Evolutionary conservation across 2,113 vertebrate species (phyloP).

Genomic region (Sebastes schlegelii): DNA sequence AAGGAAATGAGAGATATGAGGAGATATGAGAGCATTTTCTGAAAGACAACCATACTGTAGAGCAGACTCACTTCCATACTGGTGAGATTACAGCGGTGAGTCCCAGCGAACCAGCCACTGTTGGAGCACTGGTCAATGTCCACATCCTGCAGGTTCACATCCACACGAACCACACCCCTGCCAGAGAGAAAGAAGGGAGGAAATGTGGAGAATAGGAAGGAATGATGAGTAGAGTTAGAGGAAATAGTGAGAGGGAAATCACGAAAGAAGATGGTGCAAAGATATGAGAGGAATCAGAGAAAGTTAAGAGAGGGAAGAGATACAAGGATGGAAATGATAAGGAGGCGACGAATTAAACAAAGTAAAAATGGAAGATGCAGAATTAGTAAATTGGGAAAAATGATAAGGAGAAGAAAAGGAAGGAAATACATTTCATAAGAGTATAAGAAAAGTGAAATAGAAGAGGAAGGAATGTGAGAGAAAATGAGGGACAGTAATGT

Average conservation of each 20-base stretch:
- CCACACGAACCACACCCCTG: conserved; percentile 95
- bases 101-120: conserved; percentile 96
- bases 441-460: neutral
- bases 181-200: neutral
- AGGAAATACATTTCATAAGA: neutral
- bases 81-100: conserved; percentile 95
- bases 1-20: too few relatives aligned
- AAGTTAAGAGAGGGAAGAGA: neutral
- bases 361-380: neutral
- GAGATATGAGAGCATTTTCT: neutral
- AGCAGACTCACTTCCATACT: conserved; percentile 90
- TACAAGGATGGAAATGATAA: conserved; percentile 10
- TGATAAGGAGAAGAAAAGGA: neutral
- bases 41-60: neutral
- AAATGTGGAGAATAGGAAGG: neutral
- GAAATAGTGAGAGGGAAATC: neutral
- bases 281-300: neutral
- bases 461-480: neutral
- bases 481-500: neutral
- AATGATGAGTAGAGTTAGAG: neutral
- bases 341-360: neutral
- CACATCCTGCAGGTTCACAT: conserved; percentile 95
- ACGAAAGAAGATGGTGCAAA: neutral
- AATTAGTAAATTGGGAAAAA: conserved; percentile 8
- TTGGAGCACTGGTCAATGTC: conserved; percentile 97